These are phyloP conservation scores for Torymus tubicola DNA, from an alignment of 2,888 invertebrate species.

Conservation along the genomic window DNA sequence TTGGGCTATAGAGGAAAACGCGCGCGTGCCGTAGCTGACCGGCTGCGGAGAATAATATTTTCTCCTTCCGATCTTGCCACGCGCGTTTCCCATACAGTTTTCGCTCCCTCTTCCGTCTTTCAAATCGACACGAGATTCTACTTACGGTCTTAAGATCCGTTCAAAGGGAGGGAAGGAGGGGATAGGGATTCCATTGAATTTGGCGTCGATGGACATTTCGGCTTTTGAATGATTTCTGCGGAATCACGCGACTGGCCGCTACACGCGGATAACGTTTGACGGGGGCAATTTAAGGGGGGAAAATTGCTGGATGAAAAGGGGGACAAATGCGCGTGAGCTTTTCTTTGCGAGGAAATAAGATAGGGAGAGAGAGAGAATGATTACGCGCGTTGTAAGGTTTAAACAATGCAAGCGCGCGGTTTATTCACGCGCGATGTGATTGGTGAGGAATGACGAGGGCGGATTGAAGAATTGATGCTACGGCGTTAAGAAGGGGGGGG, in stretches of 20 bases:
- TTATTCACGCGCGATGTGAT: conserved; percentile 14
- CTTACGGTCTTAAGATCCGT: not conserved
- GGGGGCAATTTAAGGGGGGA: too few species aligned
- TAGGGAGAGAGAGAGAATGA: too few species aligned
- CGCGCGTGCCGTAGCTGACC: not conserved
- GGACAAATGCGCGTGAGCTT: too few species aligned
- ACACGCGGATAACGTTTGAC: too few species aligned
- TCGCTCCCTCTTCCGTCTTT: too few species aligned
- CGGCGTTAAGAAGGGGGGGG: too few species aligned
- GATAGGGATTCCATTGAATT: not conserved
- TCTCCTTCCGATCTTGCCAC: not conserved
- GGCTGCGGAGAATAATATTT: not conserved
- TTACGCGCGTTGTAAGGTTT: not conserved
- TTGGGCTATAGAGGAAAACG: not conserved
- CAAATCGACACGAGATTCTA: not conserved
- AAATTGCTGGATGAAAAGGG: too few species aligned
- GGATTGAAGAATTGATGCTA: too few species aligned
- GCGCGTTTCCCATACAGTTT: not conserved
- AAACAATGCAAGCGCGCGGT: conserved; percentile 4
- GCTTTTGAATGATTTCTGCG: conserved; percentile 16
- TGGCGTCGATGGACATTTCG: not conserved
- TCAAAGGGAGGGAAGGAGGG: too few species aligned
- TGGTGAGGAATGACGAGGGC: too few species aligned
- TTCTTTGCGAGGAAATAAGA: too few species aligned
- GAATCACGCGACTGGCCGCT: not conserved